Conservation (phyloP, 2,888 invertebrate species). For the Notodonta ziczac region DNA sequence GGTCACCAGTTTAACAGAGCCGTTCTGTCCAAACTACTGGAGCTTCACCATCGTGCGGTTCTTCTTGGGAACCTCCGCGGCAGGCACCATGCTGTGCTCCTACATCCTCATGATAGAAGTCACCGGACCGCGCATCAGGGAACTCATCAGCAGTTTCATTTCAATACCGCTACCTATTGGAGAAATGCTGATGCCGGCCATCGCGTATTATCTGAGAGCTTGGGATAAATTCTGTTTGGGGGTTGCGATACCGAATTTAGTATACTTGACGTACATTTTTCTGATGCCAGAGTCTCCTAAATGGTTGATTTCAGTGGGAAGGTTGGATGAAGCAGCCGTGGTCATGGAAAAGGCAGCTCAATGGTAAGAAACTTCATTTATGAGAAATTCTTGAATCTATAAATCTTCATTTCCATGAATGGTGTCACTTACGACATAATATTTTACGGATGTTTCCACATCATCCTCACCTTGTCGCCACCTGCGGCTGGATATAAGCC, state of each 20-base stretch:
- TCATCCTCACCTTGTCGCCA: too few species aligned
- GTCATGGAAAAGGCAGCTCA: slow-evolving; percentile 86
- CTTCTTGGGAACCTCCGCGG: slow-evolving; percentile 87
- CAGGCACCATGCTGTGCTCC: slow-evolving; percentile 89
- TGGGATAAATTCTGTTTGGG: slow-evolving; percentile 86
- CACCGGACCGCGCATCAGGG: slow-evolving; percentile 75
- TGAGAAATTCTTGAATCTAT: background rate
- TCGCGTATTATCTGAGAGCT: slow-evolving; percentile 85
- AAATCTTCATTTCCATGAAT: too few species aligned
- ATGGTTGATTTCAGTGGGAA: slow-evolving; percentile 89
- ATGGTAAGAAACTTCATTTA: slow-evolving; percentile 38
- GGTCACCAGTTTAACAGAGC: slow-evolving; percentile 85
- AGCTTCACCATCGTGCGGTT: slow-evolving; percentile 86
- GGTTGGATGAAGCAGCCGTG: slow-evolving; percentile 83
- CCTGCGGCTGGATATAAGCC: too few species aligned
- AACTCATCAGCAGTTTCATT: slow-evolving; percentile 79
- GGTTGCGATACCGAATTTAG: slow-evolving; percentile 80
- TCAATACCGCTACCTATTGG: slow-evolving; percentile 86
- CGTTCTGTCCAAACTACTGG: slow-evolving; percentile 83
- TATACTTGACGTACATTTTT: slow-evolving; percentile 86
- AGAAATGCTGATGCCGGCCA: slow-evolving; percentile 83
- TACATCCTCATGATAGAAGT: slow-evolving; percentile 86
- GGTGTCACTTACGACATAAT: too few species aligned
- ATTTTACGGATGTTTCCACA: too few species aligned
- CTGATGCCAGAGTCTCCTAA: slow-evolving; percentile 90